These are phyloP conservation scores for Paracanthobrama guichenoti DNA, from an alignment of 2,113 vertebrate species.

Conservation along the genomic window DNA sequence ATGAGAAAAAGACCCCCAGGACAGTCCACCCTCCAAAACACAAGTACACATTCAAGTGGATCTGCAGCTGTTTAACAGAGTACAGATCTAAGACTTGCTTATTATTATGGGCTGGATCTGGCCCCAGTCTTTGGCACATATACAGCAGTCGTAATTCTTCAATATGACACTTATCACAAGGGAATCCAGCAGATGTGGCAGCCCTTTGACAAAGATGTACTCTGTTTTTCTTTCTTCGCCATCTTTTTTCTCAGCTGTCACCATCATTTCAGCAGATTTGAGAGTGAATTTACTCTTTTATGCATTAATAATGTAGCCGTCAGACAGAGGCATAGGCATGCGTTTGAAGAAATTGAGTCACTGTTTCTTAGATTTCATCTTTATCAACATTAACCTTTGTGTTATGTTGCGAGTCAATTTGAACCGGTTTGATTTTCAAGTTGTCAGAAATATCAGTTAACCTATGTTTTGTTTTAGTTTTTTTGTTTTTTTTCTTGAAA, in stretches of 20 bases:
- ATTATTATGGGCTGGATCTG: slow-evolving; percentile 13
- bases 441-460: too few species aligned
- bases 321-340: neutral
- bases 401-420: too few species aligned
- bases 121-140: slow-evolving; percentile 3
- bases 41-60: neutral
- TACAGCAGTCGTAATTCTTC: slow-evolving; percentile 15
- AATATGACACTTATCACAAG: slow-evolving; percentile 66
- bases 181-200: slow-evolving; percentile 69
- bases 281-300: neutral
- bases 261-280: neutral
- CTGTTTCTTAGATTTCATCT: neutral
- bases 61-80: neutral
- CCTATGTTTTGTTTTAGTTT: too few species aligned
- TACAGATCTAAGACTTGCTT: neutral
- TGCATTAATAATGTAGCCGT: neutral
- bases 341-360: neutral
- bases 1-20: neutral
- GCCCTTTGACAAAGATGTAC: slow-evolving; percentile 16
- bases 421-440: too few species aligned
- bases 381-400: too few species aligned
- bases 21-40: neutral
- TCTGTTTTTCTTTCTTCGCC: neutral
- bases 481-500: too few species aligned
- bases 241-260: neutral